phyloP scores from a whole-genome alignment of 1,140 invertebrate genomes.

The Drosophila nannoptera region DNA sequence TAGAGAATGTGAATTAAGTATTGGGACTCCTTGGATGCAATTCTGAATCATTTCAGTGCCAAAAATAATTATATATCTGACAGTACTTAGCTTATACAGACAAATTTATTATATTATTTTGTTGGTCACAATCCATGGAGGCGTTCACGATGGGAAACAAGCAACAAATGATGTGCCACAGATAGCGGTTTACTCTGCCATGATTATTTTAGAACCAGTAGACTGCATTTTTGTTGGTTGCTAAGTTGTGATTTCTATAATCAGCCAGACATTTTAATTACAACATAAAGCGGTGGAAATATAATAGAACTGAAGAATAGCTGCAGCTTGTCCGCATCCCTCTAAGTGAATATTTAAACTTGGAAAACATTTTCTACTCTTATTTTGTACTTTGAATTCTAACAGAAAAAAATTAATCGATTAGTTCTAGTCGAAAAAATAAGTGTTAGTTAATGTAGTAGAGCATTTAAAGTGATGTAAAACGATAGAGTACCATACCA shows the following conservation, averaged over 20 bases:
- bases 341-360: constrained; percentile 10
- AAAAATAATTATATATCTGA: constrained; percentile 18
- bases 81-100: too few species aligned
- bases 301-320: constrained; percentile 21
- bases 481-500: neutral
- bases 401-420: constrained; percentile 25
- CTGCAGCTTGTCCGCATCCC: constrained; percentile 4
- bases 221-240: constrained; percentile 50
- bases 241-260: constrained; percentile 37
- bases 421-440: constrained; percentile 5
- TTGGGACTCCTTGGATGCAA: constrained; percentile 50
- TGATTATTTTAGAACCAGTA: constrained; percentile 30
- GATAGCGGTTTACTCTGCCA: constrained; percentile 11
- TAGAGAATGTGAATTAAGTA: constrained; percentile 13
- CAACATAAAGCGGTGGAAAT: constrained; percentile 28
- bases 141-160: constrained; percentile 20
- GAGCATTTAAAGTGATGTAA: constrained; percentile 28
- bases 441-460: constrained; percentile 12
- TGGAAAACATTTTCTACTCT: neutral
- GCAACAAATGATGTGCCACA: constrained; percentile 9
- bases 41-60: constrained; percentile 52
- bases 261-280: constrained; percentile 60
- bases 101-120: neutral
- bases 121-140: constrained; percentile 32
- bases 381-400: constrained; percentile 17